These are phyloP conservation scores for Drosophila cracens DNA, from an alignment of 2,888 invertebrate genomes.

Conservation along the genomic window DNA sequence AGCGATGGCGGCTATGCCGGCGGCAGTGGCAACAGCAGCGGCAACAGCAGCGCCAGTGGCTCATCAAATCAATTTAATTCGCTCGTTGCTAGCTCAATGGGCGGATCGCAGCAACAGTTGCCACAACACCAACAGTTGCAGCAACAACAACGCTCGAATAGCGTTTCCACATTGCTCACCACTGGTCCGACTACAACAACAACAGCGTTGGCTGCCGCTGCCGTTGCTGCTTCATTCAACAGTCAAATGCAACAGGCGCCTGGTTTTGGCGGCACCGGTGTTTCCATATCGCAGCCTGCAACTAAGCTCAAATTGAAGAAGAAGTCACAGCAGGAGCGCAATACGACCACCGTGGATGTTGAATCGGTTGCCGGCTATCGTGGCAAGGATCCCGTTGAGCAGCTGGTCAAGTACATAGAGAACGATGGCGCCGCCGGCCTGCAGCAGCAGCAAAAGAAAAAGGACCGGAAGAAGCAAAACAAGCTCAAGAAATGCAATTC, in stretches of 20 bases:
- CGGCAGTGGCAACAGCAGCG: slow-evolving; percentile 15
- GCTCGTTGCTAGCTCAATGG: slow-evolving; percentile 86
- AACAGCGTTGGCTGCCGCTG: slow-evolving; percentile 67
- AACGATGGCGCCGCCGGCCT: slow-evolving; percentile 83
- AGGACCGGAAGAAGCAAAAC: slow-evolving; percentile 85
- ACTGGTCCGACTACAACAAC: slow-evolving; percentile 55
- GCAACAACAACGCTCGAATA: slow-evolving; percentile 54
- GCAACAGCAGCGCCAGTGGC: slow-evolving; percentile 7
- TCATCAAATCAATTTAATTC: slow-evolving; percentile 82
- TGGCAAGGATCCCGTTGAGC: slow-evolving; percentile 91
- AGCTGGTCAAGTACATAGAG: slow-evolving; percentile 91
- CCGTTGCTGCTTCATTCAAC: slow-evolving; percentile 65
- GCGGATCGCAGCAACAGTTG: slow-evolving; percentile 8
- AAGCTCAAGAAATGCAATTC: slow-evolving; percentile 90
- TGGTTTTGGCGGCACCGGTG: slow-evolving; percentile 8
- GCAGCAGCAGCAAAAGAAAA: slow-evolving; percentile 84
- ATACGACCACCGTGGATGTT: slow-evolving; percentile 85
- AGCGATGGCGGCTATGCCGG: slow-evolving; percentile 61
- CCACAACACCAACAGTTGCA: slow-evolving; percentile 26
- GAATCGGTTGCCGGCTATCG: slow-evolving; percentile 91
- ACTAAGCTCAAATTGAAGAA: slow-evolving; percentile 84
- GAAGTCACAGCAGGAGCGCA: slow-evolving; percentile 87
- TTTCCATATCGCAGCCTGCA: slow-evolving; percentile 47
- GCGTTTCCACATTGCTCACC: slow-evolving; percentile 59
- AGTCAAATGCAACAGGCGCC: slow-evolving; percentile 60